Evolutionary conservation across 2,113 vertebrate species (phyloP).

Genomic region (Hucho hucho): DNA sequence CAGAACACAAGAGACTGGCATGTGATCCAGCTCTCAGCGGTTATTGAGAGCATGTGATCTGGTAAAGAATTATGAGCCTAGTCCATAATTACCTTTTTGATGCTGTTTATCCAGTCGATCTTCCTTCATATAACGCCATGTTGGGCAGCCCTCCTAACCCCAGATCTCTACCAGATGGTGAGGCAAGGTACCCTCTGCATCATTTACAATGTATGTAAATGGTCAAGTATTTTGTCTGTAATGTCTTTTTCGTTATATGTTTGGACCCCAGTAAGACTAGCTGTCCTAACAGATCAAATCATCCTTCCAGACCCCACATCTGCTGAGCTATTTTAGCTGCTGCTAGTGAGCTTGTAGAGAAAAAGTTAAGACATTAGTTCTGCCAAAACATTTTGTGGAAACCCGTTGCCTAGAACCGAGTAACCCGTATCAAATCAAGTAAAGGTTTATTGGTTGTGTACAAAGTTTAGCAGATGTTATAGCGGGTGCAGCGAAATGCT

Average conservation of each 20-base stretch:
- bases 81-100: slow-evolving; percentile 46
- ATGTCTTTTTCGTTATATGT: too few relatives aligned
- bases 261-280: background rate
- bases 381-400: too few relatives aligned
- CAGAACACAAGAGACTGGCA: slow-evolving; percentile 10
- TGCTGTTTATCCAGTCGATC: slow-evolving; percentile 47
- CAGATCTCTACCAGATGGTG: slow-evolving; percentile 55
- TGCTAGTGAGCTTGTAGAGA: slow-evolving; percentile 40
- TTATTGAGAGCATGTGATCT: slow-evolving; percentile 53
- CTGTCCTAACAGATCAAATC: background rate
- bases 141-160: slow-evolving; percentile 17
- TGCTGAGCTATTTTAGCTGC: slow-evolving; percentile 64
- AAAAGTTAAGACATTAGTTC: too few relatives aligned
- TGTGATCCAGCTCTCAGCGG: slow-evolving; percentile 10
- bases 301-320: slow-evolving; percentile 35
- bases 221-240: too few relatives aligned
- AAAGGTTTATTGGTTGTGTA: too few relatives aligned
- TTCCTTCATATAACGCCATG: slow-evolving; percentile 30
- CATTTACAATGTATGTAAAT: too few relatives aligned
- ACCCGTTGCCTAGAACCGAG: too few relatives aligned
- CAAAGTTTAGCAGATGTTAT: too few relatives aligned
- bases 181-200: slow-evolving; percentile 3
- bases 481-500: too few relatives aligned
- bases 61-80: slow-evolving; percentile 30
- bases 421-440: too few relatives aligned